A percentile compares a stretch with the other conserved stretches of the same genome.
These are phyloP conservation scores for Hipparchia sbordonii DNA, from an alignment of 2,888 invertebrate genomes.

Conservation along the genomic window DNA sequence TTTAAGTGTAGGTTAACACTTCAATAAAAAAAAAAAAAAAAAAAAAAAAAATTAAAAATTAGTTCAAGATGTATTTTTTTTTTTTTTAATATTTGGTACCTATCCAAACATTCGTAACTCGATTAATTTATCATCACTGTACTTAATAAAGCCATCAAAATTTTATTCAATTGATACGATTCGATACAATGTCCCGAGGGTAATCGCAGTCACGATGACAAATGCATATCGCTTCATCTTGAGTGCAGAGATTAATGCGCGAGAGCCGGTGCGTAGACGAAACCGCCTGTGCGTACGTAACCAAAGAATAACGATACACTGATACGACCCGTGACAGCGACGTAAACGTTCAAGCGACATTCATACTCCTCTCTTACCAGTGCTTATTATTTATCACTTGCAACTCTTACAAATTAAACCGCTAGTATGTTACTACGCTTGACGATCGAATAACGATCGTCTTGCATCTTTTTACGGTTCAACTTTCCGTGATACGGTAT, in stretches of 20 bases:
- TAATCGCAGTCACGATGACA: conserved; percentile 79
- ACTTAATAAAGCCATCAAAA: conserved; percentile 46
- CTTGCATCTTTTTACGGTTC: conserved; percentile 50
- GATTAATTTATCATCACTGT: neutral
- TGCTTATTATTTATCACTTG: conserved; percentile 80
- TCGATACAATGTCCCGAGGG: conserved; percentile 72
- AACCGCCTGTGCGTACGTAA: conserved; percentile 71
- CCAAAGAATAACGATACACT: conserved; percentile 50
- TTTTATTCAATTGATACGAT: conserved; percentile 76
- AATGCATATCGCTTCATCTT: conserved; percentile 82
- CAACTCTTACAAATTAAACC: conserved; percentile 54
- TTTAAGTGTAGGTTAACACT: too few species aligned
- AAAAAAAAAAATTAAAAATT: too few species aligned
- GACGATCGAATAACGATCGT: conserved; percentile 38
- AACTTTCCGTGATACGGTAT: conserved; percentile 23
- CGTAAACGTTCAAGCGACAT: conserved; percentile 69
- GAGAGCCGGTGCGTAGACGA: conserved; percentile 73
- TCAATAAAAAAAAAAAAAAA: too few species aligned
- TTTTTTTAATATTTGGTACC: neutral
- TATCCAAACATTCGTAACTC: neutral
- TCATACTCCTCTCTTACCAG: conserved; percentile 69
- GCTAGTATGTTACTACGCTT: conserved; percentile 43
- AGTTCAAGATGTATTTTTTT: too few species aligned
- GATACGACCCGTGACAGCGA: conserved; percentile 67
- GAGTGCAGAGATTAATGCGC: conserved; percentile 74